Base-by-base conservation (phyloP, 2,113 vertebrate species). In the Eleginops maclovinus region DNA sequence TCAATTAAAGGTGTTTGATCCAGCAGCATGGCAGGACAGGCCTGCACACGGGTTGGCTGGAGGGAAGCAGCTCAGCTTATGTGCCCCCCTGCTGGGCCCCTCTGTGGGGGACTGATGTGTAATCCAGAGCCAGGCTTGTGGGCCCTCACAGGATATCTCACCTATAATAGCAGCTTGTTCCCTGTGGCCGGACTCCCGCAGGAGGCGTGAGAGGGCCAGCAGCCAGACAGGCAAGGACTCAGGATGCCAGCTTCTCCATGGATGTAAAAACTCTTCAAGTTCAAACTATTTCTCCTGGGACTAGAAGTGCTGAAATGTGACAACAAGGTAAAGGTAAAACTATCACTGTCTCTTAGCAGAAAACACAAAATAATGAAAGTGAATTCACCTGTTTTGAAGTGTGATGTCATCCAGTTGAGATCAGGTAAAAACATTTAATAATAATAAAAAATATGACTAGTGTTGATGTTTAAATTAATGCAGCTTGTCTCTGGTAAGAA, bases 1-100 rank as follows among this genome's bases (percentile, higher is more conserved):
- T 88, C 85, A 91, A 90, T 93, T 89, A 86, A 82, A 88, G 82
- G 75, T 82, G 85, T 90, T 86, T 76, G 73, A 79, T 88, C 47
- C 82, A 75, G 77, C 76, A 71, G 41, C 79, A 49, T 44, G 13
- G 64, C 49, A 17, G 79, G 74, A 61, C 49, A 72, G 77, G 60
- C 69, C 41, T 41, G 53, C 49, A 59, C 55, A 56, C 44, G 73
- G 65, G 46, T 54, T 79, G 66, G 75, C 68, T 84, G 77, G 51
- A 74, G 49, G 84, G 69, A 70, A 46, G 62, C 72, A 36, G 67
- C 17, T 4, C 26, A 70, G 62, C 72, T 77, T 83, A 66, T 75
- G 60, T 75, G 31, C 68, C 68, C 40, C 51, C 88, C 89, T 69
- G 81, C 85, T 56, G 83, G 47, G 58, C 1, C 3, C 54, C 71